These are phyloP conservation scores for Meloidogyne exigua DNA, from an alignment of 1,140 invertebrate species.

Conservation along the genomic window DNA sequence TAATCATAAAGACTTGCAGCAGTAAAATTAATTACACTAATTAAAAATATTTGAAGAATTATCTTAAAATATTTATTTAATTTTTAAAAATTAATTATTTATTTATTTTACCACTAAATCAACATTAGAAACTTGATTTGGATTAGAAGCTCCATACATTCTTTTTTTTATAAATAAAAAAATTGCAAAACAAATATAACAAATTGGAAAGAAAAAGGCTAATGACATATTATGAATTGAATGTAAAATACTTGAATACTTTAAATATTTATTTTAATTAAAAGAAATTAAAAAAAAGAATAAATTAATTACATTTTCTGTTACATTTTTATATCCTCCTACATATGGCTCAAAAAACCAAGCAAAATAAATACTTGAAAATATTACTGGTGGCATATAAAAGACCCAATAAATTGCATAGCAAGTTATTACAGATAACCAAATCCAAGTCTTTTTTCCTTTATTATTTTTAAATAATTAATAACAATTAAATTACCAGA, in stretches of 20 bases:
- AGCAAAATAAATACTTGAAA: slow-evolving; percentile 24
- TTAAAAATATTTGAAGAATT: slow-evolving; percentile 30
- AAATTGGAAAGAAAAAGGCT: neutral
- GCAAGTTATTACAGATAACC: neutral
- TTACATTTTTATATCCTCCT: slow-evolving; percentile 15
- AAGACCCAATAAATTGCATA: slow-evolving; percentile 23
- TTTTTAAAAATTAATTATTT: neutral
- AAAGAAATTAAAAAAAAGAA: neutral
- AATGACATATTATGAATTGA: neutral
- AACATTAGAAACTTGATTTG: slow-evolving; percentile 1
- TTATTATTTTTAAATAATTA: neutral
- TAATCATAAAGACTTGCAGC: slow-evolving; percentile 20
- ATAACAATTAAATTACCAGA: neutral
- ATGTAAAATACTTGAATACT: neutral
- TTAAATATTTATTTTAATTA: neutral
- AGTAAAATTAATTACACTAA: slow-evolving; percentile 24
- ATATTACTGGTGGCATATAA: slow-evolving; percentile 21
- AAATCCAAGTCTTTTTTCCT: neutral
- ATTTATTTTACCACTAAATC: neutral
- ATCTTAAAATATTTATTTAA: slow-evolving; percentile 11
- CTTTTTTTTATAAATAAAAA: slow-evolving; percentile 1
- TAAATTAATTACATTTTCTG: neutral
- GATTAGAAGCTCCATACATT: neutral
- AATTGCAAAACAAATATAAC: neutral
- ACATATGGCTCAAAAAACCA: slow-evolving; percentile 33